Evolutionary conservation across 2,113 vertebrate genomes (phyloP).

Genomic region (Ciconia stormi): DNA sequence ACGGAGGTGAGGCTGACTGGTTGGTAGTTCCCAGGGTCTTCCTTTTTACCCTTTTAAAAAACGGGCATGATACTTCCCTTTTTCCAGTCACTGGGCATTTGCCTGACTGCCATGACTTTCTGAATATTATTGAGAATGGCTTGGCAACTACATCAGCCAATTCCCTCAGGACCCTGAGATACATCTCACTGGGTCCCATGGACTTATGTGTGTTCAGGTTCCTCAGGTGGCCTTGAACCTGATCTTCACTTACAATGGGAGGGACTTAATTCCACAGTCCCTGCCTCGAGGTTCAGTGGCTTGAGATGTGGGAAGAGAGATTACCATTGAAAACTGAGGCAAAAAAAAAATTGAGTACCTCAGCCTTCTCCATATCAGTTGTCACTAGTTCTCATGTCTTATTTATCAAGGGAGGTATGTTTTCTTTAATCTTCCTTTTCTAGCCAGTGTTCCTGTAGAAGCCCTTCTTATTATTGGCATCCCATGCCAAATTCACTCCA

Average conservation of each 20-base stretch:
- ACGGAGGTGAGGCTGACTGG: background rate
- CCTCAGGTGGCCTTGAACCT: background rate
- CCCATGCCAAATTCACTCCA: background rate
- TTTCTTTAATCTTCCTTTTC: background rate
- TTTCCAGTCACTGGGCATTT: background rate
- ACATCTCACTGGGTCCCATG: background rate
- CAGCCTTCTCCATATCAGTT: background rate
- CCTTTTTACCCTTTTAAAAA: background rate
- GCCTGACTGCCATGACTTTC: background rate
- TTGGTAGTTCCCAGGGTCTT: background rate
- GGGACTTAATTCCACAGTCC: background rate
- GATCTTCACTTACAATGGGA: background rate
- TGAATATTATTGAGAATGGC: background rate
- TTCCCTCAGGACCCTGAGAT: background rate
- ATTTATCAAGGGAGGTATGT: background rate
- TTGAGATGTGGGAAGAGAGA: background rate
- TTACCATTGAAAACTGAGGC: background rate
- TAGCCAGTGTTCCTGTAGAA: background rate
- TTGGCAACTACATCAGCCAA: background rate
- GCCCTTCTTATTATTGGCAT: background rate
- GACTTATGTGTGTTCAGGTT: background rate
- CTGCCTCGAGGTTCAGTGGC: background rate
- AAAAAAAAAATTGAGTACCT: background rate
- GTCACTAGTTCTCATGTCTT: background rate
- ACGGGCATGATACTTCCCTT: background rate